These are phyloP conservation scores for Lamprotornis superbus DNA, from an alignment of 2,113 vertebrate species.

Conservation along the genomic window DNA sequence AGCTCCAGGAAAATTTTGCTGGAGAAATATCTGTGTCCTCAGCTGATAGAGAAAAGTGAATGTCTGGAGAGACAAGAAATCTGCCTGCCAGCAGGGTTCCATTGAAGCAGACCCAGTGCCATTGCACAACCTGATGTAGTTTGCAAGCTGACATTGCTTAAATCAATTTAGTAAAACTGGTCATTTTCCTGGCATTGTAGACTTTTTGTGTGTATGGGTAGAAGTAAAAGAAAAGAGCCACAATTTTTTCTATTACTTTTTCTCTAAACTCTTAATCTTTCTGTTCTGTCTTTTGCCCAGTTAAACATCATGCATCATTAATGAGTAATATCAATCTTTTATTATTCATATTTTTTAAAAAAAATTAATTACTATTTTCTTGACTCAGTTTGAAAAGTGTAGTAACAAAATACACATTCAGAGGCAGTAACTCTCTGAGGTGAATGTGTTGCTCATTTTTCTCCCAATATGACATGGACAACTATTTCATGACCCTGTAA, in stretches of 20 bases:
- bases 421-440: not conserved
- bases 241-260: not conserved
- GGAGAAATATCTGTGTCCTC: not conserved
- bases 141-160: not conserved
- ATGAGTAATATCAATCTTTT: not conserved
- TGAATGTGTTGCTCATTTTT: not conserved
- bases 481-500: not conserved
- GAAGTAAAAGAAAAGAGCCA: not conserved
- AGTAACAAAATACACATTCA: not conserved
- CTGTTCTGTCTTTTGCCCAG: not conserved
- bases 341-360: not conserved
- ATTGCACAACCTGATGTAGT: not conserved
- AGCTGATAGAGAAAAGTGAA: not conserved
- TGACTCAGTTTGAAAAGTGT: not conserved
- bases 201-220: not conserved
- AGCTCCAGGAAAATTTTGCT: not conserved
- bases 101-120: not conserved
- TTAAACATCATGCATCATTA: not conserved
- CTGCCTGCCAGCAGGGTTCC: not conserved
- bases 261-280: not conserved
- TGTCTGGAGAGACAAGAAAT: not conserved
- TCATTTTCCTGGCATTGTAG: not conserved
- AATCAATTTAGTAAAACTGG: not conserved
- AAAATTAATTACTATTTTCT: not conserved
- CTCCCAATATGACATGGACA: not conserved